Evolutionary conservation across 2,888 invertebrate genomes (phyloP).

Genomic region (Apotomis capreana): DNA sequence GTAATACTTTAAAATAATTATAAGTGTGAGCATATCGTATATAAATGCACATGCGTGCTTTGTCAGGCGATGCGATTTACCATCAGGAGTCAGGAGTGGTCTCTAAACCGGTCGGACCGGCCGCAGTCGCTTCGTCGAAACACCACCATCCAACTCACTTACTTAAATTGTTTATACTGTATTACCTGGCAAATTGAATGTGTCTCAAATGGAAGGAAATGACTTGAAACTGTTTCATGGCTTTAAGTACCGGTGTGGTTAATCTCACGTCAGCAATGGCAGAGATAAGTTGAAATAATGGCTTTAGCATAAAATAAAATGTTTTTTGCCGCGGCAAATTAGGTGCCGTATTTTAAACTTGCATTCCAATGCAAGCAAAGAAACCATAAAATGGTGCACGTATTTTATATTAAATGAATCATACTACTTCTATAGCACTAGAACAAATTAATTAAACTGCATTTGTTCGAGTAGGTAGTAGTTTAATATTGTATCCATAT

Average conservation of each 20-base stretch:
- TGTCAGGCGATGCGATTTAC: conserved; percentile 79
- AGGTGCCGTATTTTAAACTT: background rate
- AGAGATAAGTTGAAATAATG: conserved; percentile 16
- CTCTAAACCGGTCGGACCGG: conserved; percentile 77
- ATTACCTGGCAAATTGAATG: conserved; percentile 69
- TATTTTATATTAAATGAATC: background rate
- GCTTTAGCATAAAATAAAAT: too few species aligned
- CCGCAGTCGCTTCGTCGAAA: conserved; percentile 64
- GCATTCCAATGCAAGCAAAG: background rate
- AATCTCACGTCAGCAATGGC: conserved; percentile 27
- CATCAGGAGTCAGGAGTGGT: conserved; percentile 77
- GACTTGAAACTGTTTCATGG: conserved; percentile 39
- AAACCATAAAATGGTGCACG: background rate
- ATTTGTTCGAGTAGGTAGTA: background rate
- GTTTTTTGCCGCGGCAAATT: background rate
- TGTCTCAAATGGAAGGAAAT: conserved; percentile 46
- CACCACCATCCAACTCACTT: conserved; percentile 60
- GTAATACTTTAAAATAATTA: conserved; percentile 7
- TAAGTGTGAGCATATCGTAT: conserved; percentile 24
- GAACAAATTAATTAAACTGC: background rate
- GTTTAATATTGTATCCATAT: conserved; percentile 1
- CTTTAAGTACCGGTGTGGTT: conserved; percentile 39
- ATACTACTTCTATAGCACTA: background rate
- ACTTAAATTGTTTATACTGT: conserved; percentile 68
- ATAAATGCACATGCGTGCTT: conserved; percentile 54